phyloP scores from a whole-genome alignment of 2,113 vertebrate species.

The Propithecus coquereli region DNA sequence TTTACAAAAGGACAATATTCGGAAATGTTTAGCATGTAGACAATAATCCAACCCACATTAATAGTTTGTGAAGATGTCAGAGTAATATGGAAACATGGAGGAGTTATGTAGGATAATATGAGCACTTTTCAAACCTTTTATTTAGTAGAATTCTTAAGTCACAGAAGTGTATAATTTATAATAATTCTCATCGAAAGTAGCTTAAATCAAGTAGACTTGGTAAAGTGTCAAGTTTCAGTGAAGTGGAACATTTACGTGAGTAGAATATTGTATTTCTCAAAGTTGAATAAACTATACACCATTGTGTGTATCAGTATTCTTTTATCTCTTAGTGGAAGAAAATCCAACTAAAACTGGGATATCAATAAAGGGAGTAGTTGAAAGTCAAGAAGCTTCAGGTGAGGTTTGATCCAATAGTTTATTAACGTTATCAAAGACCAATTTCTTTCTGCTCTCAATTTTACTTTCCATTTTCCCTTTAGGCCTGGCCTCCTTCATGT shows the following conservation, averaged over 20 bases:
- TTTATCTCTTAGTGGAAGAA: not conserved
- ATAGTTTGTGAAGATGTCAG: not conserved
- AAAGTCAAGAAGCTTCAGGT: not conserved
- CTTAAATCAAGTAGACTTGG: not conserved
- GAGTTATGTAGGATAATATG: not conserved
- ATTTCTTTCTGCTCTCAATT: not conserved
- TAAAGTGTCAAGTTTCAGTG: not conserved
- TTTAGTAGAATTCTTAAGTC: not conserved
- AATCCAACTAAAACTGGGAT: not conserved
- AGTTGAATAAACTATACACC: not conserved
- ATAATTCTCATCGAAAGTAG: not conserved
- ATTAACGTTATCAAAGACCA: not conserved
- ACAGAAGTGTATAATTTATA: not conserved
- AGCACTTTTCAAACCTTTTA: not conserved
- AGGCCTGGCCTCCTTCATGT: not conserved
- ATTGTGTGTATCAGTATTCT: not conserved
- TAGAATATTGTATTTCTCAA: not conserved
- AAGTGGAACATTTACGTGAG: not conserved
- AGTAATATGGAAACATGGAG: not conserved
- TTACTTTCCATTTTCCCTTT: not conserved
- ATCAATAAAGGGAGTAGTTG: not conserved
- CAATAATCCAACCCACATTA: not conserved
- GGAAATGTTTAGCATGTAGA: not conserved
- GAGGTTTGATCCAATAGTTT: not conserved
- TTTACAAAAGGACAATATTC: not conserved